Conservation (phyloP, 2,888 invertebrate genomes). For the Chrysopilus asiliformis region DNA sequence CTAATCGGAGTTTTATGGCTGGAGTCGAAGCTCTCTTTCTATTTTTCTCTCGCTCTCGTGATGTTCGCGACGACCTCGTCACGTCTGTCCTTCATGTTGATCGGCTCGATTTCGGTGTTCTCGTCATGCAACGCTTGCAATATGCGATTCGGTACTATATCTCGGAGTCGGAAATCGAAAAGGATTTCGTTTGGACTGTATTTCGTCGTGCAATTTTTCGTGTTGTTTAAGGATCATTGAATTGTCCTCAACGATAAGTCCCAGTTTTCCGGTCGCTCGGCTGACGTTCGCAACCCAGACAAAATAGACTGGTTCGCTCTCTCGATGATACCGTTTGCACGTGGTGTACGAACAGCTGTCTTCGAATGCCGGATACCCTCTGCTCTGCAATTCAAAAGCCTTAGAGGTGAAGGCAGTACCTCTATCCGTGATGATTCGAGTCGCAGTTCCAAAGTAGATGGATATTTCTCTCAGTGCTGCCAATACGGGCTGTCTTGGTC, state of each 20-base stretch:
- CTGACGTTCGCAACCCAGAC: neutral
- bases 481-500: neutral
- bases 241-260: neutral
- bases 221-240: constrained; percentile 1
- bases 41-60: constrained; percentile 9
- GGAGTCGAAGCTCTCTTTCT: constrained; percentile 16
- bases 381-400: constrained; percentile 5
- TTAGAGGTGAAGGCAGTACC: constrained; percentile 4
- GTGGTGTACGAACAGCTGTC: constrained; percentile 4
- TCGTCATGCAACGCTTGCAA: too few species aligned
- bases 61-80: constrained; percentile 3
- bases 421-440: constrained; percentile 2
- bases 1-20: constrained; percentile 4
- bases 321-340: constrained; percentile 8
- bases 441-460: neutral
- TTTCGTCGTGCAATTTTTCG: neutral
- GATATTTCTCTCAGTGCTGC: neutral
- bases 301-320: constrained; percentile 1
- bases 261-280: neutral
- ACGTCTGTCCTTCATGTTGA: neutral
- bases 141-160: too few species aligned
- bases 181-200: constrained; percentile 1
- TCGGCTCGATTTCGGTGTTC: too few species aligned
- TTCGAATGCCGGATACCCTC: constrained; percentile 5
- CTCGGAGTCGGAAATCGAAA: constrained; percentile 2